Base-by-base conservation (phyloP, 2,113 vertebrate species). In the Fukomys damarensis region DNA sequence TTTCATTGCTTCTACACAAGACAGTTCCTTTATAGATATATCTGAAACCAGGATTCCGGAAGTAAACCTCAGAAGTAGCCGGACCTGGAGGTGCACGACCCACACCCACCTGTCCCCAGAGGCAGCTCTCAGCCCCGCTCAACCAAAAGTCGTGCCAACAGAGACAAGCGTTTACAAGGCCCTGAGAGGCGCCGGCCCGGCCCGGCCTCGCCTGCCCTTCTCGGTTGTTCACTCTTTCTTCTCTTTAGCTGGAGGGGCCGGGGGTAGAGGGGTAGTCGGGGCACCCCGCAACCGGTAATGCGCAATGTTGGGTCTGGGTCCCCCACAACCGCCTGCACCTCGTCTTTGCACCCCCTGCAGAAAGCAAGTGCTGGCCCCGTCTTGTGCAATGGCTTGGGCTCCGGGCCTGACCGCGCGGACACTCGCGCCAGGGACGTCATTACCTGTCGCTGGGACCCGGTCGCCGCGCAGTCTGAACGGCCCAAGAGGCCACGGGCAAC, bases 391-490 rank as follows among this genome's bases (percentile, higher is more conserved):
- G 20, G 52, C 56, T 11, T 13, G 58, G 58, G 54, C 20, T n/a
- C 70, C 26, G 41, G 88, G 43, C 58, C 49, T 4, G 92, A 13
- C 56, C 32, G n/a, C 52, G 30, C 83, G 38, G 92, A 90, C 92
- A 68, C 86, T 41, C 35, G 70, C 77, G 30, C 59, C 52, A 32
- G 35, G 59, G 56, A 74, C 95, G 91, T 83, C 89, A 3, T 96
- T 95, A 98, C 97, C 97, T 98, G 96, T 63, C 54, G 86, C 89
- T 3, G 76, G 89, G 91, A 79, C 66, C 68, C 14, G 26, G 80
- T 80, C 46, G 79, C 68, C 49, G 19, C 19, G 49, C 93, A 46
- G 90, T 86, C 56, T 7, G 63, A 82, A 56, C 70, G 63, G 84
- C 92, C 91, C 58, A 28, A 70, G 54, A 95, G 88, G 94, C 96